Conservation (phyloP, 2,113 vertebrate genomes). For the Ochotona princeps region DNA sequence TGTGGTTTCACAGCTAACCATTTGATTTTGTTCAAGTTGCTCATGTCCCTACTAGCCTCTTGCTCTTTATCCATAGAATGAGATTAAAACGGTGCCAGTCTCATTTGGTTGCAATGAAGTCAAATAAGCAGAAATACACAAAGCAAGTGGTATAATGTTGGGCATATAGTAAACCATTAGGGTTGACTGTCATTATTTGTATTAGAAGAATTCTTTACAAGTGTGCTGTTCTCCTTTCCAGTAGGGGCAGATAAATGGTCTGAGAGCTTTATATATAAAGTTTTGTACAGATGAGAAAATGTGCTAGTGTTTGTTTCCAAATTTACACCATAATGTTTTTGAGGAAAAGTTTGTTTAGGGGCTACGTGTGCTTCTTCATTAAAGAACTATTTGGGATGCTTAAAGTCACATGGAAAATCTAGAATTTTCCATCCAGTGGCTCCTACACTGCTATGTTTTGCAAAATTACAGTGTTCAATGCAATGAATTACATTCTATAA, state of each 20-base stretch:
- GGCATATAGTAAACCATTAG: not conserved
- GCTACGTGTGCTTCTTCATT: not conserved
- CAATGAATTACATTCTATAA: not conserved
- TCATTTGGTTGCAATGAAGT: not conserved
- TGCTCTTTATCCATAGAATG: not conserved
- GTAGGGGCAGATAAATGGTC: not conserved
- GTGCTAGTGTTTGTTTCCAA: not conserved
- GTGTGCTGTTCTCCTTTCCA: not conserved
- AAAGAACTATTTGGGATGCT: not conserved
- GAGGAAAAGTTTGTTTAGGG: not conserved
- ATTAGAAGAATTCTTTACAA: not conserved
- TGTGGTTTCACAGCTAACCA: not conserved
- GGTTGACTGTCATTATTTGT: not conserved
- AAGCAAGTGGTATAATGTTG: not conserved
- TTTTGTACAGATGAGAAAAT: not conserved
- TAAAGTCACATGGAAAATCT: not conserved
- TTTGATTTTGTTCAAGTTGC: not conserved
- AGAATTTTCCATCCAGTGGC: not conserved
- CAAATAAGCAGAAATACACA: not conserved
- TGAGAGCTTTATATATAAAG: not conserved
- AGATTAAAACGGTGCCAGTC: not conserved
- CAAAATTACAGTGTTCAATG: not conserved
- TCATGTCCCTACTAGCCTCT: not conserved
- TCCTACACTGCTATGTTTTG: not conserved
- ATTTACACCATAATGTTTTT: constrained; percentile 8